Base-by-base conservation (phyloP, 2,888 invertebrate genomes). In the Galeopsomyia nigrocyanea region DNA sequence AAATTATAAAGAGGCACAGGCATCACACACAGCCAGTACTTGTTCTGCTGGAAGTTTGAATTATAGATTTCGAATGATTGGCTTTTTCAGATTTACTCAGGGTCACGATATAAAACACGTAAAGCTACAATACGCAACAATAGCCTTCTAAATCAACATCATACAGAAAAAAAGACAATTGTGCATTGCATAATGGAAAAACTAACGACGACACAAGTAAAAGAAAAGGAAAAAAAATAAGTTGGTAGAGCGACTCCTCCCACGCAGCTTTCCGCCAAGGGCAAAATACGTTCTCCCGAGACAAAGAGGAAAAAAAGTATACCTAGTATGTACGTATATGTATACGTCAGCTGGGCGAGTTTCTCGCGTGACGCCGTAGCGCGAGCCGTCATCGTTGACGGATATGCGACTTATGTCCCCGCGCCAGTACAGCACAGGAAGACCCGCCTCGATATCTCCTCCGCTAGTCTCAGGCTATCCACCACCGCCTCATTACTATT, bases 271-370 rank as follows among this genome's bases (percentile, higher is more conserved):
- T 39, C 39, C 39, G 39, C 13, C 39, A 39, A 39, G 39, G 39
- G 39, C 39, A 39, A 39, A 3, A 10, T 39, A 39, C 39, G 10
- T 39, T 39, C 39, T 39, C 39, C 13, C 39, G n/a, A 55, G 55
- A 70, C 72, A 60, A 66, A 58, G 63, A 72, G 60, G 70, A 13
- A 39, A 13, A 39, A 13, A 39, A 39, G 39, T 39, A 39, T 39
- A 39, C 39, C 26, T 70, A 72, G 77, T 74, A 77, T 76, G 77
- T 26, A 26, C 5, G 26, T 26, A 26, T 26, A 26, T 26, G 78
- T 79, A n/a, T n/a, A 78, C 82, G 82, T 83, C 82, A 83, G 83
- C 81, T 82, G 83, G 81, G 75, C 76, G 77, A 78, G 81, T 82
- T 67, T 82, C 82, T 83, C 81, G 83, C 83, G 83, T 83, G 83